Percentiles rank a stretch among this genome's conserved stretches.
These are phyloP conservation scores for Marcusenius ussheri DNA, from an alignment of 2,113 vertebrate species.

Conservation along the genomic window DNA sequence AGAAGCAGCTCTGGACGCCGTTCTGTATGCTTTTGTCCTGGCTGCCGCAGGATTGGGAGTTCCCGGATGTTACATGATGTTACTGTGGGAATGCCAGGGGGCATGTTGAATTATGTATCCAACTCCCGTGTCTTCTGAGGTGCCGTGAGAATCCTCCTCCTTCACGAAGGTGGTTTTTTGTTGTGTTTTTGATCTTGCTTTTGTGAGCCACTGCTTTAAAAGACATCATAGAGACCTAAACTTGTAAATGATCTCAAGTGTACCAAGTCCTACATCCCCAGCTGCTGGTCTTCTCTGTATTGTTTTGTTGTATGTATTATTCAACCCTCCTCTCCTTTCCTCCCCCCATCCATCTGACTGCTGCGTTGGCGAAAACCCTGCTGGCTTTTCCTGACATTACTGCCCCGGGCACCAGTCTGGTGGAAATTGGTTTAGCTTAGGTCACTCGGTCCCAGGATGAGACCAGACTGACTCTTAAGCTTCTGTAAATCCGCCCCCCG, in stretches of 20 bases:
- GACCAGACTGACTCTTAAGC: conserved; percentile 44
- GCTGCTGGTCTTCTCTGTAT: not conserved
- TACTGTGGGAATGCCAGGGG: not conserved
- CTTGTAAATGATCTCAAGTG: not conserved
- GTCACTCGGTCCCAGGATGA: conserved; percentile 47
- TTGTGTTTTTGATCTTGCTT: not conserved
- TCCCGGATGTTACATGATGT: not conserved
- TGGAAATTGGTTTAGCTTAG: conserved; percentile 55
- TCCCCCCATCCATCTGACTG: conserved; percentile 18
- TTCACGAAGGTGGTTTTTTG: not conserved
- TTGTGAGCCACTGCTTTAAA: not conserved
- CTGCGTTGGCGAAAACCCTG: not conserved
- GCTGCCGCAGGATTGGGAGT: not conserved
- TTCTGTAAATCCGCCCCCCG: conserved; percentile 41
- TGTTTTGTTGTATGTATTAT: not conserved
- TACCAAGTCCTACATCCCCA: not conserved
- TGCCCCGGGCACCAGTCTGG: conserved; percentile 30
- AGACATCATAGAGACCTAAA: not conserved
- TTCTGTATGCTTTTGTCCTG: not conserved
- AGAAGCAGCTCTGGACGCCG: not conserved
- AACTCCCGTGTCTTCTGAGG: not conserved
- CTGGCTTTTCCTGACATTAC: not conserved
- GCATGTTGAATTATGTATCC: not conserved
- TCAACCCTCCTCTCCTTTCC: not conserved
- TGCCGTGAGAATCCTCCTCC: not conserved